phyloP scores from a whole-genome alignment of 2,888 invertebrate species.

The Adelphocoris suturalis region DNA sequence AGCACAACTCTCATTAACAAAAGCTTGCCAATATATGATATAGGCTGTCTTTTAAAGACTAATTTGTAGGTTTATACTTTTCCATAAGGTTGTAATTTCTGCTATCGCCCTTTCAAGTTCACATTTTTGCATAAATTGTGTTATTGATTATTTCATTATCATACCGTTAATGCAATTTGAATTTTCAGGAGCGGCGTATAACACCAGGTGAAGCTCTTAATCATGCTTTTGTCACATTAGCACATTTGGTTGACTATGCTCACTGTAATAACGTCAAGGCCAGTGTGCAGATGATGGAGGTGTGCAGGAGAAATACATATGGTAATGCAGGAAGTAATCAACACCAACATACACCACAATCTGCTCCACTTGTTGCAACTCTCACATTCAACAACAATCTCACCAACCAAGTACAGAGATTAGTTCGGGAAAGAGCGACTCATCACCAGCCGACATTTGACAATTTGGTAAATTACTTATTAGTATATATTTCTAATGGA shows the following conservation, averaged over 20 bases:
- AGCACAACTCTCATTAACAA: no score
- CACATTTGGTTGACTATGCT: slow-evolving; percentile 96
- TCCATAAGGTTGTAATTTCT: no score
- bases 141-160: not conserved
- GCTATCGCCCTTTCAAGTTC: no score
- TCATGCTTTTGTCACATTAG: slow-evolving; percentile 95
- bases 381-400: slow-evolving; percentile 93
- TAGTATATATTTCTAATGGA: no score
- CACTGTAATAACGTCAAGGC: slow-evolving; percentile 98
- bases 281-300: slow-evolving; percentile 98
- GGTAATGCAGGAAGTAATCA: slow-evolving; percentile 79
- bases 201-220: slow-evolving; percentile 97
- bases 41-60: no score
- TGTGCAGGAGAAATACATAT: slow-evolving; percentile 82
- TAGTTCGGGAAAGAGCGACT: slow-evolving; percentile 77
- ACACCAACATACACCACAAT: slow-evolving; percentile 80
- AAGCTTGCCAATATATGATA: no score
- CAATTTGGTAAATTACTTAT: slow-evolving; percentile 75
- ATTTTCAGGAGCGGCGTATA: slow-evolving; percentile 90
- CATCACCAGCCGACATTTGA: slow-evolving; percentile 76
- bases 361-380: slow-evolving; percentile 85
- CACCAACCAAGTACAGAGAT: slow-evolving; percentile 86
- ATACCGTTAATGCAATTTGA: slow-evolving; percentile 15
- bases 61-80: no score
- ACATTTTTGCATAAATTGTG: no score